phyloP scores from a whole-genome alignment of 2,888 invertebrate genomes.

The Scelioninae gen. 1 region DNA sequence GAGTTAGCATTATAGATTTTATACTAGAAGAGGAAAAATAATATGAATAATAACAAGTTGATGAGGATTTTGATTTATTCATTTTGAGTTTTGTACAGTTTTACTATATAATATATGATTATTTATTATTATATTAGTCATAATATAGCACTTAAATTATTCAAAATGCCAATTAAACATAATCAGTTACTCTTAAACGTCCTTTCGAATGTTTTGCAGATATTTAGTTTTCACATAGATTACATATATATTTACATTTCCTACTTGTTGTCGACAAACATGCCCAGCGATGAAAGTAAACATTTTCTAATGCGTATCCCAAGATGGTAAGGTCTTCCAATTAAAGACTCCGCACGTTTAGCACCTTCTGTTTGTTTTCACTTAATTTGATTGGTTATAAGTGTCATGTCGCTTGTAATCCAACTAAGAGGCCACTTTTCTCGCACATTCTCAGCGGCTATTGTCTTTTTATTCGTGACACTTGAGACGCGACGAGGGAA shows the following conservation, averaged over 20 bases:
- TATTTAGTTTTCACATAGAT: not conserved
- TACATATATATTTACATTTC: not conserved
- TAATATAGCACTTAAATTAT: too few species aligned
- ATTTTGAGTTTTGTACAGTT: too few species aligned
- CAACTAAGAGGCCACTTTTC: conserved; percentile 1
- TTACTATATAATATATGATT: too few species aligned
- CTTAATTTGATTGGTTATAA: conserved; percentile 15
- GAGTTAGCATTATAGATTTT: too few species aligned
- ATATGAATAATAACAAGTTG: too few species aligned
- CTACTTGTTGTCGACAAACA: not conserved
- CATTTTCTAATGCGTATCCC: conserved; percentile 16
- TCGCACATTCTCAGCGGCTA: not conserved
- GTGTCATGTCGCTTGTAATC: conserved; percentile 8
- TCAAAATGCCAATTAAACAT: too few species aligned
- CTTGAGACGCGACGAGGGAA: conserved; percentile 32
- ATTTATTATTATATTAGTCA: too few species aligned
- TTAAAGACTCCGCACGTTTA: conserved; percentile 8
- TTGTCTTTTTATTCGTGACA: conserved; percentile 41
- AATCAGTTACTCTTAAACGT: too few species aligned
- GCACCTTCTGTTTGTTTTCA: conserved; percentile 14
- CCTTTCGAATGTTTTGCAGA: not conserved
- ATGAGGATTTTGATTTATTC: too few species aligned
- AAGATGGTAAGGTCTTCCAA: conserved; percentile 18
- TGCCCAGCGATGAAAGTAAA: conserved; percentile 1
- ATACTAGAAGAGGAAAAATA: too few species aligned